Conservation (phyloP, 2,888 invertebrate genomes). For the Cryptus viduatorius region DNA sequence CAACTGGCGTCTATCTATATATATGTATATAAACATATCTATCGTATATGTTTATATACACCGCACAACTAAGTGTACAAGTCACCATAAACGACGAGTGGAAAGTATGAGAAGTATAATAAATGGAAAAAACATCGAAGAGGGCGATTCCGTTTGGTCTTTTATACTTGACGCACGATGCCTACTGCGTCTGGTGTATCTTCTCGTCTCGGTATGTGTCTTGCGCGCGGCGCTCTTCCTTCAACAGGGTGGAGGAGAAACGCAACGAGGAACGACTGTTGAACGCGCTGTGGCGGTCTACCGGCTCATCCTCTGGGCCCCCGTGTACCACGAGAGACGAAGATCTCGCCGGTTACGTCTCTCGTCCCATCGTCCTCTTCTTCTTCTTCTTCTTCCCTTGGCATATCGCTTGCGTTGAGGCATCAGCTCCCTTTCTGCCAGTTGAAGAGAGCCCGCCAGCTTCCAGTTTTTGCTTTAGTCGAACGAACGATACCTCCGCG, state of each 20-base stretch:
- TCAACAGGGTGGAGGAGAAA: slow-evolving; percentile 24
- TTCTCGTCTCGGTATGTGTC: slow-evolving; percentile 47
- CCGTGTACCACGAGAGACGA: slow-evolving; percentile 7
- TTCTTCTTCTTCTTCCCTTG: slow-evolving; percentile 31
- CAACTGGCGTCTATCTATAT: neutral
- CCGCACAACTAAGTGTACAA: neutral
- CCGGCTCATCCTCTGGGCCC: slow-evolving; percentile 21
- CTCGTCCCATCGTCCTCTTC: slow-evolving; percentile 7
- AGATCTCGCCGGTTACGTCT: neutral
- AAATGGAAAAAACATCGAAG: slow-evolving; percentile 29
- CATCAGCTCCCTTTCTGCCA: slow-evolving; percentile 36
- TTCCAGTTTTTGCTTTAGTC: slow-evolving; percentile 62
- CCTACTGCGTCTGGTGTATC: slow-evolving; percentile 1
- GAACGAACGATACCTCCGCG: slow-evolving; percentile 5
- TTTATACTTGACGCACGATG: slow-evolving; percentile 13
- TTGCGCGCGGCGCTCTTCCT: slow-evolving; percentile 47
- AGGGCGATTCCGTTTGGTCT: slow-evolving; percentile 26
- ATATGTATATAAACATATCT: neutral
- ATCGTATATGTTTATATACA: neutral
- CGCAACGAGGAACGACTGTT: slow-evolving; percentile 16
- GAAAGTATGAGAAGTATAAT: slow-evolving; percentile 56
- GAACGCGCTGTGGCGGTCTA: slow-evolving; percentile 7
- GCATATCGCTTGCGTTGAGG: slow-evolving; percentile 23
- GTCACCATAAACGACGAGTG: slow-evolving; percentile 41
- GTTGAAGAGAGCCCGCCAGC: slow-evolving; percentile 9